Evolutionary conservation across 2,797 vertebrate species (phyloP), one percentile per base, ranked within the genome.

Genomic region (Fistularia commersonii): DNA sequence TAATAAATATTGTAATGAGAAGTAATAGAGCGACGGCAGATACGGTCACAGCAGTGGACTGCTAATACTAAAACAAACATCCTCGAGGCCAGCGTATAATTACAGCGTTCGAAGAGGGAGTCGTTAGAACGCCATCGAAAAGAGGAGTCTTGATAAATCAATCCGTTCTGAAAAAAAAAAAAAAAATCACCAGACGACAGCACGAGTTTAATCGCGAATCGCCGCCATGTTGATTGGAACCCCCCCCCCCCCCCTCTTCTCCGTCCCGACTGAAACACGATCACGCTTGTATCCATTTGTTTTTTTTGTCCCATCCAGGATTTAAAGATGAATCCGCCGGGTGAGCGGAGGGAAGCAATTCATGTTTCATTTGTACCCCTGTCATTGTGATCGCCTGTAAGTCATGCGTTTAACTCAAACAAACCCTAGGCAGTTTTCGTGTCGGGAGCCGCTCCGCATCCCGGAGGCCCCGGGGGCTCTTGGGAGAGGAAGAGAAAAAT

Each of bases 1-100:
- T 93, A 93, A 94, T 94, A 92, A 91, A 87, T 89, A 89, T 89
- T 89, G 60, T 77, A 89, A 89, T 89, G 79, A 90, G 83, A 62
- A 72, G 64, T 61, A 72, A 65, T 61, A 55, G 61, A 72, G 74
- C 64, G 51, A 63, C 67, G 39, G 59, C 34, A 23, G 64, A 75
- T 74, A 51, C 76, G 83, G 81, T 80, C 83, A 76, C 62, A 77
- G 61, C 51, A 74, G 63, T 83, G 83, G 70, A 77, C 73, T 44
- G 72, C 79, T 86, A 89, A 86, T 78, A 82, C 83, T 71, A 69
- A 85, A 87, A 88, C 79, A 86, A 88, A 89, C 82, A 81, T 74
- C 77, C 79, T 48, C 45, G 37, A 77, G 80, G 74, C 64, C 66
- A 67, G 51, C 57, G 73, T 80, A 81, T 87, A 86, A 87, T 87